Percentiles rank a stretch among this genome's conserved stretches.
Evolutionary conservation across 92 coral and sea anemone genomes (phyloP).

Genomic region (Parazoanthus darwini): DNA sequence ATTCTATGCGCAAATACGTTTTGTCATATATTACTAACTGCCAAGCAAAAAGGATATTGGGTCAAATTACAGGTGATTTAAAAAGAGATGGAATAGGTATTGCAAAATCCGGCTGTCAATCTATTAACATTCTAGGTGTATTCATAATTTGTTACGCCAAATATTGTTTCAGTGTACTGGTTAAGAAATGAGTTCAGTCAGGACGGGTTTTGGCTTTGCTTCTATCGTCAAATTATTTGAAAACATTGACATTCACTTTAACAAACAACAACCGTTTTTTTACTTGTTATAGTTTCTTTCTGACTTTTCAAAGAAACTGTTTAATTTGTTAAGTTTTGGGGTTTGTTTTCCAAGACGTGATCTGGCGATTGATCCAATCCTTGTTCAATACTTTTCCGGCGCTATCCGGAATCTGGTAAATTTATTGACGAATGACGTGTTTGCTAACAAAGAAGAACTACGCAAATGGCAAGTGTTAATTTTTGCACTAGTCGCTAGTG

Average conservation of each 20-base stretch:
- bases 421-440: constrained; percentile 2
- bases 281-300: background rate
- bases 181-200: background rate
- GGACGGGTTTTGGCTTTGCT: background rate
- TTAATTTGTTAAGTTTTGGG: no score
- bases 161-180: background rate
- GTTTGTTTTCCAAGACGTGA: background rate
- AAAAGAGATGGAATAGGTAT: background rate
- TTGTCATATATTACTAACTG: constrained; percentile 9
- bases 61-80: constrained; percentile 17
- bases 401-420: constrained; percentile 5
- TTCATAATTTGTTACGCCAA: background rate
- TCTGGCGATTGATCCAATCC: background rate
- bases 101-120: constrained; percentile 15
- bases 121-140: background rate
- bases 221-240: background rate
- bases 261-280: background rate
- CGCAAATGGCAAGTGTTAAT: background rate
- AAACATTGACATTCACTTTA: background rate
- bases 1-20: background rate
- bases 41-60: constrained; percentile 23
- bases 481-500: background rate
- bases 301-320: background rate
- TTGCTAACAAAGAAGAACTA: background rate
- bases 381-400: background rate